Evolutionary conservation across 2,113 vertebrate genomes (phyloP).

Genomic region (Ceyx melanurus): DNA sequence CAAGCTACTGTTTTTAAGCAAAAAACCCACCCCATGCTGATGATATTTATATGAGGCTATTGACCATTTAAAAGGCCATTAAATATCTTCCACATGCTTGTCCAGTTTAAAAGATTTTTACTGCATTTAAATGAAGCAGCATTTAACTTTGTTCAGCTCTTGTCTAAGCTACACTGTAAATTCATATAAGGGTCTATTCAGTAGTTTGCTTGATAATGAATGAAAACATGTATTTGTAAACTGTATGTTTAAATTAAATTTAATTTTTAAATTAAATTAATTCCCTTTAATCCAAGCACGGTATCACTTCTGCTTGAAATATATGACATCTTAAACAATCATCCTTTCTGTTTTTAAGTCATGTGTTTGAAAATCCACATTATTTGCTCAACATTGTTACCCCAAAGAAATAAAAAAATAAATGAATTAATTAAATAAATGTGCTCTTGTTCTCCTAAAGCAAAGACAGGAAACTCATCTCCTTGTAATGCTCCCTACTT

Average conservation of each 20-base stretch:
- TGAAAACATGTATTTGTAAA: not conserved
- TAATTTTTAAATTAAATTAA: too few species aligned
- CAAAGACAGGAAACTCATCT: not conserved
- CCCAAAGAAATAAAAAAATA: not conserved
- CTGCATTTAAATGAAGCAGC: not conserved
- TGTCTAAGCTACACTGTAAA: not conserved
- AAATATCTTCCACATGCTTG: not conserved
- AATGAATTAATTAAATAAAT: not conserved
- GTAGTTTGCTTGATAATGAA: not conserved
- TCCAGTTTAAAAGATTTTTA: not conserved
- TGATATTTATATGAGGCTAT: not conserved
- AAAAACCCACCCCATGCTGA: not conserved
- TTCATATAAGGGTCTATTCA: not conserved
- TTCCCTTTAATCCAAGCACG: not conserved
- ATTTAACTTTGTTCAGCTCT: not conserved
- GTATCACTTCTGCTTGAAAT: not conserved
- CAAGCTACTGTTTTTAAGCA: not conserved
- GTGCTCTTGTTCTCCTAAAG: not conserved
- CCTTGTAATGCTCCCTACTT: not conserved
- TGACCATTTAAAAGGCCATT: not conserved
- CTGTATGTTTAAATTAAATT: too few species aligned
- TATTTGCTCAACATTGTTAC: not conserved
- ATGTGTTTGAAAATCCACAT: not conserved
- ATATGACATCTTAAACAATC: not conserved
- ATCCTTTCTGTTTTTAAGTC: not conserved